Conservation (phyloP, 2,797 vertebrate species). For the Melanogrammus aeglefinus region DNA sequence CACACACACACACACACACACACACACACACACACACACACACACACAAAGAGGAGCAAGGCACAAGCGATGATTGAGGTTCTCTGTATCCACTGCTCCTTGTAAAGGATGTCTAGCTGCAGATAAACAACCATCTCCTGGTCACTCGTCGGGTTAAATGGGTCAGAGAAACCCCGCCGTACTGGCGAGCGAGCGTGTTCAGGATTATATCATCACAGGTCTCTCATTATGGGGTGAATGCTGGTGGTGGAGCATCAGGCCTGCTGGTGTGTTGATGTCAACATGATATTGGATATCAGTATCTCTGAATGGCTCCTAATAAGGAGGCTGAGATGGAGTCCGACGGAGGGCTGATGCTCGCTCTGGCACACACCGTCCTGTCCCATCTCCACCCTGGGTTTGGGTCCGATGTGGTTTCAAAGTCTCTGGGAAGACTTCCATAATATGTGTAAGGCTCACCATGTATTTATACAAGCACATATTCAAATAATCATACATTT, state of each 20-base stretch:
- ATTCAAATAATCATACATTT: background rate
- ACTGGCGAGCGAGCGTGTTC: background rate
- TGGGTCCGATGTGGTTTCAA: background rate
- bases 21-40: background rate
- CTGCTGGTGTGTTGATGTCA: background rate
- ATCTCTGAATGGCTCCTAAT: background rate
- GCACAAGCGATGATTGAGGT: too few species aligned
- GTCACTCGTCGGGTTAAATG: background rate
- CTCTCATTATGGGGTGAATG: background rate
- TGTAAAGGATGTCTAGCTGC: background rate
- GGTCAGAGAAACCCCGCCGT: background rate
- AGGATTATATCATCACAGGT: too few species aligned
- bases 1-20: background rate
- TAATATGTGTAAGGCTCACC: background rate
- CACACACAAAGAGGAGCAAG: background rate
- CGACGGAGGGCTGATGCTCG: background rate
- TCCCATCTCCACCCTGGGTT: background rate
- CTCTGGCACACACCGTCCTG: background rate
- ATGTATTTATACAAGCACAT: background rate
- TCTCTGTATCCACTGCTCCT: too few species aligned
- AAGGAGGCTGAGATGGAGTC: background rate
- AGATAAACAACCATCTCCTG: background rate
- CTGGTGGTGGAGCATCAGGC: background rate
- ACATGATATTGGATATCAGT: background rate
- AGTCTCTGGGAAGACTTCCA: background rate